Conservation (phyloP, 2,113 vertebrate species). For the Ctenomys sociabilis region DNA sequence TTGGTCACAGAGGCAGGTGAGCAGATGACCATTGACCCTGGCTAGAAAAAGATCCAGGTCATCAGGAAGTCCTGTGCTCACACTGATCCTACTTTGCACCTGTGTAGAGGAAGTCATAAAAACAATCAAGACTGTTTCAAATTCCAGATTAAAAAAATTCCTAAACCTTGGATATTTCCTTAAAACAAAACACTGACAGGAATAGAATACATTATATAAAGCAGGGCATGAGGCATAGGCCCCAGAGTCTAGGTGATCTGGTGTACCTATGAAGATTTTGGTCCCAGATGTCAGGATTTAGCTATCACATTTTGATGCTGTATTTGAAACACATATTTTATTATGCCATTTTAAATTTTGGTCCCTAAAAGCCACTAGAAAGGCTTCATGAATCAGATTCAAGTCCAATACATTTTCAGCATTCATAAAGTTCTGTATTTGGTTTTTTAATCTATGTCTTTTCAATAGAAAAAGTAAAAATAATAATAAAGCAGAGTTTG, state of each 20-base stretch:
- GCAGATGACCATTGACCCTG: neutral
- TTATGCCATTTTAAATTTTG: neutral
- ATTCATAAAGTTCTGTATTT: neutral
- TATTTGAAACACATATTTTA: neutral
- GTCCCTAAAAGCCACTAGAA: neutral
- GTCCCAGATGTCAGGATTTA: neutral
- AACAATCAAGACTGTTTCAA: neutral
- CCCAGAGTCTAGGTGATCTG: neutral
- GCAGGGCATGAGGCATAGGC: neutral
- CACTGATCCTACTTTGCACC: neutral
- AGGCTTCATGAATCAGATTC: constrained; percentile 22
- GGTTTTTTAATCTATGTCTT: neutral
- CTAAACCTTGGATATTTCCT: neutral
- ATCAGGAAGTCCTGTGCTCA: neutral
- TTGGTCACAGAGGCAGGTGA: neutral
- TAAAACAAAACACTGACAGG: neutral
- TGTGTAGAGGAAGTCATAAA: neutral
- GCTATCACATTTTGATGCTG: neutral
- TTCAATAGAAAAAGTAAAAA: too few species aligned
- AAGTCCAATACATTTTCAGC: constrained; percentile 23
- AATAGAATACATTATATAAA: neutral
- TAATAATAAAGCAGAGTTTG: too few species aligned
- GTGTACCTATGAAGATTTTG: neutral
- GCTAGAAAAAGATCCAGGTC: neutral
- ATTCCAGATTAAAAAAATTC: neutral